Evolutionary conservation across 1,140 invertebrate species (phyloP), one percentile per base, ranked within the genome.

Genomic region (Aricia agestis): DNA sequence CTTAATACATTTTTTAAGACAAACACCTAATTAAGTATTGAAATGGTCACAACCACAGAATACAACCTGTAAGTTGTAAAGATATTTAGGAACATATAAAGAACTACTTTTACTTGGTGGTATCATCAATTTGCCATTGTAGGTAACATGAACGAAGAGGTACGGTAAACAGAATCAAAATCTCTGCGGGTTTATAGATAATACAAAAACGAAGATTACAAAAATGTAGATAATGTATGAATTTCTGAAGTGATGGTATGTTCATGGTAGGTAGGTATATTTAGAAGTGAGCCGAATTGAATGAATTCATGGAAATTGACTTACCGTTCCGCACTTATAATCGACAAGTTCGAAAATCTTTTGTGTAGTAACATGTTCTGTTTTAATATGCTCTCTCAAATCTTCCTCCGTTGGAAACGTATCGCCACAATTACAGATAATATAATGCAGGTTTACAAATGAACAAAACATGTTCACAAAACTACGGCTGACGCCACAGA

Each of bases 391-490:
- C 1, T 68, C 66, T 72, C 75, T 79, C 18, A 82, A 72, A 11
- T 74, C 76, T 1, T 84, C 78, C 68, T 84, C 82, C 0, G 73
- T 77, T 1, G 81, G 78, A 76, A 83, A 83, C 52, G 79, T 83
- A 73, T 85, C 81, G 0, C 81, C 83, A 63, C 83, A 85, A 72
- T 83, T 80, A 82, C 83, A 85, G 81, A 85, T 81, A 74, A 85
- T 82, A 72, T 83, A 85, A 68, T 85, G 78, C 71, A 80, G 81
- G 67, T 81, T 83, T n/a, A 85, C 83, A 68, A 85, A 85, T 19
- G 83, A 83, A 70, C 83, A 85, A 74, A 82, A 80, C 75, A 78
- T 84, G 69, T 81, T 63, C 18, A 19, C 19, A 25, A 10, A 63
- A 9, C 3, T 13, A 65, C 73, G 68, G 52, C 52, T 57, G 52